Evolutionary conservation across 1,140 invertebrate species (phyloP).

Genomic region (Hyposmocoma kahamanoa): DNA sequence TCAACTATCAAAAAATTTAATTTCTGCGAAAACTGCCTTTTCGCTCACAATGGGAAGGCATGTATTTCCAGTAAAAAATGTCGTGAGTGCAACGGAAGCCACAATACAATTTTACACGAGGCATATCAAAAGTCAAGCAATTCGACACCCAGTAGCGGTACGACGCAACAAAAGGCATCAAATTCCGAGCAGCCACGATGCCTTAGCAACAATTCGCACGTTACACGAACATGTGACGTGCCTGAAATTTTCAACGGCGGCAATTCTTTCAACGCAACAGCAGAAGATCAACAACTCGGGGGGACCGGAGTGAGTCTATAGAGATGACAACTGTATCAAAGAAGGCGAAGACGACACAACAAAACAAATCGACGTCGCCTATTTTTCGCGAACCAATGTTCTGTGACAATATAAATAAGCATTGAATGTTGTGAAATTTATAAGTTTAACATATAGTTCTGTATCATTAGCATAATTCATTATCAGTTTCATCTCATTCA

Average conservation of each 20-base stretch:
- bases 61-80: neutral
- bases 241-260: conserved; percentile 2
- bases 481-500: too few relatives aligned
- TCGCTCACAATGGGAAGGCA: neutral
- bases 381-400: too few relatives aligned
- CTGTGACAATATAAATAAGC: too few relatives aligned
- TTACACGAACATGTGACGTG: neutral
- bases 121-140: neutral
- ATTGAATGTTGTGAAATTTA: too few relatives aligned
- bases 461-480: too few relatives aligned
- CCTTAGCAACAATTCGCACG: neutral
- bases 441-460: too few relatives aligned
- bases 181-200: neutral
- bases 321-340: too few relatives aligned
- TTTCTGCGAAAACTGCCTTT: neutral
- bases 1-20: neutral
- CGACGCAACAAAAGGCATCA: neutral
- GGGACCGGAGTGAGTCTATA: too few relatives aligned
- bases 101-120: neutral
- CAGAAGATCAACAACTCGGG: too few relatives aligned
- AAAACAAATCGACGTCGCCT: too few relatives aligned
- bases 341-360: too few relatives aligned
- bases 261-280: too few relatives aligned
- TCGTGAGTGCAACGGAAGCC: neutral
- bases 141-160: neutral